Evolutionary conservation across 2,888 invertebrate genomes (phyloP).

Genomic region (Subacronicta megacephala): DNA sequence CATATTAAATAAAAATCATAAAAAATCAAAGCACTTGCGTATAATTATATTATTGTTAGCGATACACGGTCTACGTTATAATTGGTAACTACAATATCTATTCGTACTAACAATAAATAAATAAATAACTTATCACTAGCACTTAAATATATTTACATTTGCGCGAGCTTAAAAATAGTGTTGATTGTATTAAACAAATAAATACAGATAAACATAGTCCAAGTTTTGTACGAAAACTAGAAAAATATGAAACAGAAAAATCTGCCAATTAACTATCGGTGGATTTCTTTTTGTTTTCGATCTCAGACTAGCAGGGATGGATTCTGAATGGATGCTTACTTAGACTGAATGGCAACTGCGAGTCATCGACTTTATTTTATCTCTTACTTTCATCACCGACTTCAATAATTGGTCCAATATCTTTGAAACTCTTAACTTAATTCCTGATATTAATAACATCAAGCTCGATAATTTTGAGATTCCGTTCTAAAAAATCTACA

Average conservation of each 20-base stretch:
- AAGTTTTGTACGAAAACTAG: constrained; percentile 50
- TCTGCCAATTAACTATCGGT: constrained; percentile 55
- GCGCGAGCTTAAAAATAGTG: constrained; percentile 54
- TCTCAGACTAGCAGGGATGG: constrained; percentile 46
- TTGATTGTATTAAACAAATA: constrained; percentile 34
- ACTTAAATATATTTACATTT: constrained; percentile 55
- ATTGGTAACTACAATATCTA: constrained; percentile 58
- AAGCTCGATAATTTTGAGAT: constrained; percentile 17
- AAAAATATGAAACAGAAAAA: constrained; percentile 30
- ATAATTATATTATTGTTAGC: constrained; percentile 47
- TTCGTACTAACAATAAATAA: constrained; percentile 54
- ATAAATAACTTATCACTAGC: constrained; percentile 54
- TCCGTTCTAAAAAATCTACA: constrained; percentile 31
- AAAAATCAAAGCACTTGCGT: constrained; percentile 46
- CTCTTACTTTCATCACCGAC: constrained; percentile 28
- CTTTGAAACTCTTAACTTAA: neutral
- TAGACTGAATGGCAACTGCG: constrained; percentile 60
- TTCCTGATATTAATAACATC: constrained; percentile 2
- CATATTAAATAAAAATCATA: constrained; percentile 32
- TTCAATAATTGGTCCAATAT: constrained; percentile 27
- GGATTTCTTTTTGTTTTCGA: constrained; percentile 43
- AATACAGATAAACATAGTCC: constrained; percentile 37
- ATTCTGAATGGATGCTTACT: constrained; percentile 45
- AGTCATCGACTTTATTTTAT: constrained; percentile 69
- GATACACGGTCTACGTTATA: constrained; percentile 49